Evolutionary conservation across 2,797 vertebrate genomes (phyloP).

Genomic region (Craterocephalus amniculus): DNA sequence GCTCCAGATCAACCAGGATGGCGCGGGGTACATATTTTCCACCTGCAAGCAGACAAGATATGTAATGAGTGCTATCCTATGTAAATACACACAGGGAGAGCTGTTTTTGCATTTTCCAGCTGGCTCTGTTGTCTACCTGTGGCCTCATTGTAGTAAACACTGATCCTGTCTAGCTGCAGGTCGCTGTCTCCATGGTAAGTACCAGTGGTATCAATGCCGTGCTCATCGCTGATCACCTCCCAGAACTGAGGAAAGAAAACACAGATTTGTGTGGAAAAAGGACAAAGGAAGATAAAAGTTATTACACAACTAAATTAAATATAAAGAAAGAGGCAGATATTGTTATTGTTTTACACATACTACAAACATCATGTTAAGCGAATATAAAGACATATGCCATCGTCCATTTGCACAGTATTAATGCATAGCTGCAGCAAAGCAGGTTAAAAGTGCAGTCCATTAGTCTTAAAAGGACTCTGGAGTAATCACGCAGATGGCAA

Average conservation of each 20-base stretch:
- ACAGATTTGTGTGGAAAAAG: not conserved
- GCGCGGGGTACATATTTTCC: constrained; percentile 96
- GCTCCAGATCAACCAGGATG: constrained; percentile 95
- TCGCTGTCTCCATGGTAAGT: constrained; percentile 86
- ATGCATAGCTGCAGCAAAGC: not conserved
- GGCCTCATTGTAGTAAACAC: constrained; percentile 85
- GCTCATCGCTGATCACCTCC: constrained; percentile 92
- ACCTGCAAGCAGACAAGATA: constrained; percentile 77
- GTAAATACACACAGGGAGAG: not conserved
- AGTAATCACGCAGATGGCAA: constrained; percentile 40
- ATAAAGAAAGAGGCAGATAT: not conserved
- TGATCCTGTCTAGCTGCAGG: constrained; percentile 86
- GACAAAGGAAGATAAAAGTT: not conserved
- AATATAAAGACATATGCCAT: not conserved
- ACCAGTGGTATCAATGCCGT: constrained; percentile 85
- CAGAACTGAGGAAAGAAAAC: constrained; percentile 82
- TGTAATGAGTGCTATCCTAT: not conserved
- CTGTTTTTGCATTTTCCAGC: not conserved
- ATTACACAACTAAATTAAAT: not conserved
- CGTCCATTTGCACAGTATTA: not conserved
- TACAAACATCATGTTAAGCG: not conserved
- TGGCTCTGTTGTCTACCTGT: constrained; percentile 64
- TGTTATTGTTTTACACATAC: not conserved
- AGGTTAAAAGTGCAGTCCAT: constrained; percentile 13
- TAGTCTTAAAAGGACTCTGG: constrained; percentile 28